Base-by-base conservation (phyloP, 2,113 vertebrate genomes). In the Neoarius graeffei region DNA sequence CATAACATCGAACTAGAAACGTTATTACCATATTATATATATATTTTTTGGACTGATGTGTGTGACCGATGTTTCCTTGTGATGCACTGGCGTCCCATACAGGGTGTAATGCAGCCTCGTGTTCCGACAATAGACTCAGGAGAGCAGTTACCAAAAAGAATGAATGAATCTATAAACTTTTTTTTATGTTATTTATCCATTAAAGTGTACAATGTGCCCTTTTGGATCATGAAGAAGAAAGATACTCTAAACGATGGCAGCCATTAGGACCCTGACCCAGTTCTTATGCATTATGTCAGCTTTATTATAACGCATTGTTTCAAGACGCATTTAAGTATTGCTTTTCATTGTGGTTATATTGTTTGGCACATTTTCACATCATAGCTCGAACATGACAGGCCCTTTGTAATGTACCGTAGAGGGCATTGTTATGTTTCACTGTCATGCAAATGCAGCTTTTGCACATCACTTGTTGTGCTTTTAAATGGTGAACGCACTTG, bases 301-400 rank as follows among this genome's bases (percentile, higher is more conserved):
- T n/a, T 57, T 48, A 50, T 81, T 69, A 54, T 57, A 23, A 59
- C 30, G 54, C 25, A 81, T 86, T 82, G 52, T 59, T 57, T 71
- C 42, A 73, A 60, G 13, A 17, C 14, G 7, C 23, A 7, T 81
- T 66, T 69, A 87, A 23, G 50, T 57, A 54, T 83, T 83, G 81
- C 66, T 52, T 87, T 83, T 50, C 86, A 87, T 11, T 5, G 3
- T 48, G 81, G 0, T 9, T 64, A 17, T 88, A 88, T 84, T 84
- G 71, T 64, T 64, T 77, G 7, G 20, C 60, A 42, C 54, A n/a
- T 76, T 56, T 50, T 81, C 62, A 81, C 62, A 25, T 71, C 54
- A 50, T 9, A 42, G 2, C 54, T 82, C 17, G 27, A 87, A 87
- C 79, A 87, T 81, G 79, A 86, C 77, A 81, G 77, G 85, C 85